Conservation (phyloP, 2,888 invertebrate species). For the Troides helena region DNA sequence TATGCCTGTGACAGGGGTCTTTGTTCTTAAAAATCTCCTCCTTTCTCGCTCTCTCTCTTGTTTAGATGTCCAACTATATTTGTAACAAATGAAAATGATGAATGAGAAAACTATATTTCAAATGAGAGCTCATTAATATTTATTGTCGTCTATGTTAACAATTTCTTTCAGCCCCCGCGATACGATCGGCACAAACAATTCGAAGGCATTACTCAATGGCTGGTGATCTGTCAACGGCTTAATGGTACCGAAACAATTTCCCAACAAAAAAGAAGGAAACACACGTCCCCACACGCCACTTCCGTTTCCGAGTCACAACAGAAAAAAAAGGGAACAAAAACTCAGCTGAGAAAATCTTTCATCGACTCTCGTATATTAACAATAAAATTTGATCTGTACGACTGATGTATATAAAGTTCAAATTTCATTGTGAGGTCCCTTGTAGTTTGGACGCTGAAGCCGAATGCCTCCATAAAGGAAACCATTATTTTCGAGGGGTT, state of each 20-base stretch:
- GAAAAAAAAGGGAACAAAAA: slow-evolving; percentile 70
- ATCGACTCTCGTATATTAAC: slow-evolving; percentile 54
- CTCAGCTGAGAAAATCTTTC: slow-evolving; percentile 59
- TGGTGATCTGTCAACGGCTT: slow-evolving; percentile 77
- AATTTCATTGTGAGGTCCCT: slow-evolving; percentile 28
- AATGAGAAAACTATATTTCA: background rate
- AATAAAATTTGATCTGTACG: slow-evolving; percentile 35
- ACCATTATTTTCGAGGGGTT: slow-evolving; percentile 78
- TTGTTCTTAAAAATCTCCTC: no score
- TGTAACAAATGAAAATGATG: background rate
- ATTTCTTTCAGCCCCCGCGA: slow-evolving; percentile 10
- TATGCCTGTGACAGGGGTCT: no score
- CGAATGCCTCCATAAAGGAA: slow-evolving; percentile 59
- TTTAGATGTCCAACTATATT: no score
- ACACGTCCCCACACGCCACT: slow-evolving; percentile 73
- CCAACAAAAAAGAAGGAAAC: slow-evolving; percentile 77
- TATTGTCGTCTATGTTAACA: slow-evolving; percentile 17
- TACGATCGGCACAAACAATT: slow-evolving; percentile 53
- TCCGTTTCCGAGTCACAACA: slow-evolving; percentile 70
- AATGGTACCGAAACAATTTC: slow-evolving; percentile 79
- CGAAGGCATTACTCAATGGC: slow-evolving; percentile 67
- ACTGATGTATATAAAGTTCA: slow-evolving; percentile 33
- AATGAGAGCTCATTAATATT: slow-evolving; percentile 19
- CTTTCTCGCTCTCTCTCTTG: no score
- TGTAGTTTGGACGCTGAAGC: slow-evolving; percentile 44